Percentiles rank a stretch among this genome's conserved stretches.
These are phyloP conservation scores for Thunnus albacares DNA, from an alignment of 2,797 vertebrate species.

Conservation along the genomic window DNA sequence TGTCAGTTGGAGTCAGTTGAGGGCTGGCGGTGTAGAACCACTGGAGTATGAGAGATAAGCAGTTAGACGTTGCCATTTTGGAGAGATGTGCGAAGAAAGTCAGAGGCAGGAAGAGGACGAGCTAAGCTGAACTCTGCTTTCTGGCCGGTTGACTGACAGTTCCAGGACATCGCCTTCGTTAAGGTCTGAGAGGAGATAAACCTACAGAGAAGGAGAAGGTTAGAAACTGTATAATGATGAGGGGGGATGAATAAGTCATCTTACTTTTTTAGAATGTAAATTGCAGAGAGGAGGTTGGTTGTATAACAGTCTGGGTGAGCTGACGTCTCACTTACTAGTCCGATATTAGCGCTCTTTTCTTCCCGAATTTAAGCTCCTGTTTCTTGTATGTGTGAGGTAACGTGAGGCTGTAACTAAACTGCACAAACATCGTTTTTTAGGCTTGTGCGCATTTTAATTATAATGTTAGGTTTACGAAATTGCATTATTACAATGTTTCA, in stretches of 20 bases:
- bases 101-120: conserved; percentile 34
- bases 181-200: conserved; percentile 37
- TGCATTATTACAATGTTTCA: too few species aligned
- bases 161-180: conserved; percentile 47
- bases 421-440: not conserved
- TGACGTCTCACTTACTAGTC: not conserved
- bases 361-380: not conserved
- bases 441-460: not conserved
- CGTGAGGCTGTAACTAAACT: not conserved
- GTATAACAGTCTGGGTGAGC: conserved; percentile 14
- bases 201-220: conserved; percentile 34
- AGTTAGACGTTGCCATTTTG: conserved; percentile 10
- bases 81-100: not conserved
- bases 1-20: not conserved
- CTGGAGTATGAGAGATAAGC: conserved; percentile 2
- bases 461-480: not conserved
- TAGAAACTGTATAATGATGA: conserved; percentile 36
- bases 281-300: not conserved
- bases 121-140: conserved; percentile 18
- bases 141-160: conserved; percentile 52
- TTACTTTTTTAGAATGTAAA: not conserved
- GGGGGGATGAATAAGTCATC: not conserved
- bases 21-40: not conserved
- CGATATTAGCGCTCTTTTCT: not conserved
- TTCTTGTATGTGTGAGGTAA: not conserved